These are phyloP conservation scores for Aspidapion aeneum DNA, from an alignment of 2,888 invertebrate genomes.

Conservation along the genomic window DNA sequence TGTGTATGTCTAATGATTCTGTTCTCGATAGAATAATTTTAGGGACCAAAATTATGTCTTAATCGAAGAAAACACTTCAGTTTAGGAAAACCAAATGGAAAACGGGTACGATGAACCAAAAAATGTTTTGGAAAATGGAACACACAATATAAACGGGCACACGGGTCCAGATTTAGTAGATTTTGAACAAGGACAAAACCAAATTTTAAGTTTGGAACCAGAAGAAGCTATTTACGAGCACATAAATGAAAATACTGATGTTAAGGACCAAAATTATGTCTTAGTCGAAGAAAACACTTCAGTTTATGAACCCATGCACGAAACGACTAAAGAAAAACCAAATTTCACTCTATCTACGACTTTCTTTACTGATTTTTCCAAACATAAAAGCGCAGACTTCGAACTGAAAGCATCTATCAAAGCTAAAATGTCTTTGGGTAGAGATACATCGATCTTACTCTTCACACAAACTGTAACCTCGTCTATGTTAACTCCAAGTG, in stretches of 20 bases:
- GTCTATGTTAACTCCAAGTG: conserved; percentile 48
- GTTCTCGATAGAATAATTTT: too few relatives aligned
- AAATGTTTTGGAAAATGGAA: conserved; percentile 23
- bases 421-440: conserved; percentile 45
- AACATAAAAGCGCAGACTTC: conserved; percentile 20
- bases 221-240: conserved; percentile 34
- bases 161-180: background rate
- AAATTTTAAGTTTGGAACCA: background rate
- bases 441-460: conserved; percentile 43
- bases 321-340: conserved; percentile 28
- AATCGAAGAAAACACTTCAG: conserved; percentile 18
- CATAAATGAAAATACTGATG: conserved; percentile 36
- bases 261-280: conserved; percentile 33
- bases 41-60: too few relatives aligned
- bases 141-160: conserved; percentile 28
- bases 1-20: too few relatives aligned
- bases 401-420: conserved; percentile 36
- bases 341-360: conserved; percentile 27
- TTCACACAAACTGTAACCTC: conserved; percentile 49
- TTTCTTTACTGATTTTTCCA: conserved; percentile 24
- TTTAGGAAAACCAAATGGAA: too few relatives aligned
- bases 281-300: conserved; percentile 20
- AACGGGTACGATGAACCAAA: conserved; percentile 34
- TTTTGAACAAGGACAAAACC: background rate
- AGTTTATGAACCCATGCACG: background rate